Conservation (phyloP, 2,797 vertebrate species). For the Enoplosus armatus region DNA sequence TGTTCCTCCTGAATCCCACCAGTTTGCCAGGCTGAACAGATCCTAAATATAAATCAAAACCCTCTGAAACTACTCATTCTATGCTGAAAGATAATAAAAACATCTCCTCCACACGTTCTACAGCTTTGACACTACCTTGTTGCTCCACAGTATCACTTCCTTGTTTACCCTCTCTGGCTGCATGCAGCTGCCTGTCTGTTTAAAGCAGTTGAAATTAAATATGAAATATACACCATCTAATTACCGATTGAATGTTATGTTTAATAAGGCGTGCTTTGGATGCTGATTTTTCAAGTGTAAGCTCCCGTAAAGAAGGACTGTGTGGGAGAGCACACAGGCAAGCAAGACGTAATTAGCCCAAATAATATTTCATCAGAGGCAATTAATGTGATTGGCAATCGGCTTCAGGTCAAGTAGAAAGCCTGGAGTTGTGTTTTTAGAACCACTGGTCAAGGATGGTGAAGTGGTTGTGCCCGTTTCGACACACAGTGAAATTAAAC, state of each 20-base stretch:
- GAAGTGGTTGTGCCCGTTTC: too few species aligned
- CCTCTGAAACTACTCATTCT: background rate
- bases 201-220: background rate
- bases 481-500: too few species aligned
- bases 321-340: constrained; percentile 24
- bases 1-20: background rate
- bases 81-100: background rate
- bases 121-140: background rate
- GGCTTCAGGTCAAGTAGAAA: background rate
- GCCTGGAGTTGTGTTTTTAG: background rate
- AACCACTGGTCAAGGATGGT: background rate
- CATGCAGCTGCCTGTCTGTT: background rate
- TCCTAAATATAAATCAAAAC: background rate
- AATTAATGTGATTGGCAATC: constrained; percentile 7
- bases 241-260: background rate
- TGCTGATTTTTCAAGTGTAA: constrained; percentile 31
- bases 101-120: background rate
- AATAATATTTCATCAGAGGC: constrained; percentile 40
- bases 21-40: background rate
- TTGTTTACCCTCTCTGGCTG: background rate
- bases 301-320: background rate
- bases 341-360: constrained; percentile 22
- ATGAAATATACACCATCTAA: constrained; percentile 1
- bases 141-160: background rate
- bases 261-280: background rate